Evolutionary conservation across 2,113 vertebrate genomes (phyloP).

Genomic region (Gymnogyps californianus): DNA sequence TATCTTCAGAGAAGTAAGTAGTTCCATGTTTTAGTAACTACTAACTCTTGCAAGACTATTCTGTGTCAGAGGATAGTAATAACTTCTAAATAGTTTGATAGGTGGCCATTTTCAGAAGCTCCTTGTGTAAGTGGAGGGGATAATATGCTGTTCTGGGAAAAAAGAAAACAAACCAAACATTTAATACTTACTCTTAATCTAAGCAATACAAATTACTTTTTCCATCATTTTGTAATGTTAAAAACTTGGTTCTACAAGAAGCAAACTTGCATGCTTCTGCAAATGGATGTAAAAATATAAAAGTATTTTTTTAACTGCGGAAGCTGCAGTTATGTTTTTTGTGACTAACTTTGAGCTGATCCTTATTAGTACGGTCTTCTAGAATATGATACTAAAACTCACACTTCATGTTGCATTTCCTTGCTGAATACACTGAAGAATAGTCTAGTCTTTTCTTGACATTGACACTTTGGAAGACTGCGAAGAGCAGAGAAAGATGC

Average conservation of each 20-base stretch:
- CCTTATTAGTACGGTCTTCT: background rate
- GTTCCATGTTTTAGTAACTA: background rate
- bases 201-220: background rate
- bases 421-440: background rate
- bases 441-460: background rate
- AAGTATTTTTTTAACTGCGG: background rate
- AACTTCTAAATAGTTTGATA: background rate
- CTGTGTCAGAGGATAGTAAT: background rate
- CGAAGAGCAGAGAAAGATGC: background rate
- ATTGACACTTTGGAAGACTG: background rate
- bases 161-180: background rate
- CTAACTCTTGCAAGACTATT: background rate
- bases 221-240: rapidly evolving
- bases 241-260: background rate
- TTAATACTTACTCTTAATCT: background rate
- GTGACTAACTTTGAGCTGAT: background rate
- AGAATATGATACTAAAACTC: background rate
- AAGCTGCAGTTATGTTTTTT: background rate
- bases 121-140: background rate
- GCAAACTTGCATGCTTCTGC: background rate
- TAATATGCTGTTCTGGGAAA: background rate
- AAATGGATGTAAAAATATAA: background rate
- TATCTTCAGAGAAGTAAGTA: background rate
- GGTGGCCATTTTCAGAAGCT: background rate
- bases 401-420: background rate